Percentiles rank a stretch among this genome's conserved stretches.
Conservation (phyloP, 2,797 vertebrate species). For the Adrianichthys oophorus region DNA sequence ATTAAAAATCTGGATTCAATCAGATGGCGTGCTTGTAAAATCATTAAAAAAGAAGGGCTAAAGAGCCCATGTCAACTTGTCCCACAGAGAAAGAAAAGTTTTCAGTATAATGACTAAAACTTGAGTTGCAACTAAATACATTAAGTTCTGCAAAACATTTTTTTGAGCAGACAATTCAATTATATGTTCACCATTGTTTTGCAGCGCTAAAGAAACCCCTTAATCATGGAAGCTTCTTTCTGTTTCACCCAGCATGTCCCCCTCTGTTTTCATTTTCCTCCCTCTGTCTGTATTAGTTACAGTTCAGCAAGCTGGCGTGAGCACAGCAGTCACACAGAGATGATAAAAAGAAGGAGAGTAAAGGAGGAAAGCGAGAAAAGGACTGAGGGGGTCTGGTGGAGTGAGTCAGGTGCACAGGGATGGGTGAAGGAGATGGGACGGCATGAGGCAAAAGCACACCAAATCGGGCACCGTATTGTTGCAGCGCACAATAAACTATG, state of each 20-base stretch:
- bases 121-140: not conserved
- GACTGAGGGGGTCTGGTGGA: conserved; percentile 21
- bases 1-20: not conserved
- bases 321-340: conserved; percentile 54
- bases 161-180: not conserved
- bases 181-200: not conserved
- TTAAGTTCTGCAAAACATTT: not conserved
- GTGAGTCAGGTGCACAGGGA: conserved; percentile 54
- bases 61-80: not conserved
- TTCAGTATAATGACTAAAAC: conserved; percentile 2
- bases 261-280: conserved; percentile 30
- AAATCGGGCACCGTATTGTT: conserved; percentile 62
- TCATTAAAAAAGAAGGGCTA: not conserved
- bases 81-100: too few relatives aligned
- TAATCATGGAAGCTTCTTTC: conserved; percentile 9
- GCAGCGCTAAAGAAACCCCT: conserved; percentile 1
- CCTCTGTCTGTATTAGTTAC: conserved; percentile 67
- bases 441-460: conserved; percentile 52
- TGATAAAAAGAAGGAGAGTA: conserved; percentile 46
- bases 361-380: conserved; percentile 36
- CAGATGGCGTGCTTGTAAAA: not conserved
- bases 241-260: conserved; percentile 22
- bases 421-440: conserved; percentile 61
- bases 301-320: conserved; percentile 70
- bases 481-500: conserved; percentile 69